Percentiles rank a stretch among this genome's conserved stretches.
These are phyloP conservation scores for Rhinoraja longicauda DNA, from an alignment of 2,797 vertebrate genomes.

Conservation along the genomic window DNA sequence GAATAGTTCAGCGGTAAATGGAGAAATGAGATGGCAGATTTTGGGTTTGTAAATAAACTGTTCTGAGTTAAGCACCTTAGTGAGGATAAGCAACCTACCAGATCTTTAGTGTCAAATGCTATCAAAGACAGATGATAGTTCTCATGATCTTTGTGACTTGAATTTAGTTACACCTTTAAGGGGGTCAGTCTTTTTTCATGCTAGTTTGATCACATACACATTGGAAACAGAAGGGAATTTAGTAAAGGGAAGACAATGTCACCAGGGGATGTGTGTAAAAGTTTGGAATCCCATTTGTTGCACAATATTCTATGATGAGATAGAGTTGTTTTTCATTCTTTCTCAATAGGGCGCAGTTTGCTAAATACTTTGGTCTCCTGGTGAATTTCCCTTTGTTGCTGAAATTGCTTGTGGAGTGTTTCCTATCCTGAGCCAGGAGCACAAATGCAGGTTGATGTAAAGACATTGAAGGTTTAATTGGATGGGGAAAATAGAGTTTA, in stretches of 20 bases:
- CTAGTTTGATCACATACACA: neutral
- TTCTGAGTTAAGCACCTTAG: neutral
- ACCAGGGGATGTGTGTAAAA: neutral
- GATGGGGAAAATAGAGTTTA: neutral
- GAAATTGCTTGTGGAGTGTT: neutral
- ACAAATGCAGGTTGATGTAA: neutral
- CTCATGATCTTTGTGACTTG: neutral
- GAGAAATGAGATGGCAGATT: conserved; percentile 23
- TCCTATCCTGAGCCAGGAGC: neutral
- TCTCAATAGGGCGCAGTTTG: neutral
- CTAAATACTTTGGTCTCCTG: neutral
- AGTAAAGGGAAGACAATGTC: neutral
- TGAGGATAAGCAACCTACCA: neutral
- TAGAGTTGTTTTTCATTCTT: neutral
- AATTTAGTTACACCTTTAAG: neutral
- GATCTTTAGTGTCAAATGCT: neutral
- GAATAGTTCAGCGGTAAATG: conserved; percentile 22
- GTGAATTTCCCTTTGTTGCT: neutral
- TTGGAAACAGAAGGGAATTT: neutral
- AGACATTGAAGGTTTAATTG: neutral
- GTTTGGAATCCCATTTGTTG: neutral
- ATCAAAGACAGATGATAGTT: neutral
- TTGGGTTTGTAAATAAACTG: conserved; percentile 20
- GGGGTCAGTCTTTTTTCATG: neutral
- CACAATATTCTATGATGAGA: neutral